A percentile compares a stretch with the other conserved stretches of the same genome.
phyloP scores from a whole-genome alignment of 2,113 vertebrate species.

The Malaclemys terrapin region DNA sequence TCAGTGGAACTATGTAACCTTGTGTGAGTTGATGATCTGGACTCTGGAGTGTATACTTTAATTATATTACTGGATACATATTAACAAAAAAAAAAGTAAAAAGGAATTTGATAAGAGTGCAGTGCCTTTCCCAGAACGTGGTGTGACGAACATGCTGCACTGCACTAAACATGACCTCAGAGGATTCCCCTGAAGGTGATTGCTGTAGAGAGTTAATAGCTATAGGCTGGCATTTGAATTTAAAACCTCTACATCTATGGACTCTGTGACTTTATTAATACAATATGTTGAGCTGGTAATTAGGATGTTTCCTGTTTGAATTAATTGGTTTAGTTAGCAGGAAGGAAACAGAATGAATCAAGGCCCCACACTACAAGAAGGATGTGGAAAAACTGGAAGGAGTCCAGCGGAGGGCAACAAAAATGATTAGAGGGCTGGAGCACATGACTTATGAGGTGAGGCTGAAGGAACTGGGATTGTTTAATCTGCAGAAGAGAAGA shows the following conservation, averaged over 20 bases:
- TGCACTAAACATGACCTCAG: not conserved
- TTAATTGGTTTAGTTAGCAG: not conserved
- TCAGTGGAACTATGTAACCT: not conserved
- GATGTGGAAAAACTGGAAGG: too few relatives aligned
- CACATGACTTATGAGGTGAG: too few relatives aligned
- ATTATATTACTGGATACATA: not conserved
- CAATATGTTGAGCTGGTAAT: not conserved
- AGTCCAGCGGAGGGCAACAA: too few relatives aligned
- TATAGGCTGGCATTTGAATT: not conserved
- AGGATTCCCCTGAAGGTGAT: not conserved
- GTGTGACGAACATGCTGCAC: not conserved
- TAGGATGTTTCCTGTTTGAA: slow-evolving; percentile 16
- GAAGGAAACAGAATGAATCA: not conserved
- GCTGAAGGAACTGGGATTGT: too few relatives aligned
- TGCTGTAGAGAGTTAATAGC: not conserved
- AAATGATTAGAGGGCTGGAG: too few relatives aligned
- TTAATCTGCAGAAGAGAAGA: too few relatives aligned
- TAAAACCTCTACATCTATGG: accelerated
- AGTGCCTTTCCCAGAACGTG: not conserved
- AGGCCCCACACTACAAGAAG: not conserved
- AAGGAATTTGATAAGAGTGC: not conserved
- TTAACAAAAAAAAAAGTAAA: slow-evolving; percentile 19
- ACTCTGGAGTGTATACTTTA: not conserved
- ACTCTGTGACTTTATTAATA: slow-evolving; percentile 1
- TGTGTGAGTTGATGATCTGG: not conserved